Conservation (phyloP, 2,797 vertebrate genomes). For the Heteromormyrus szaboi region DNA sequence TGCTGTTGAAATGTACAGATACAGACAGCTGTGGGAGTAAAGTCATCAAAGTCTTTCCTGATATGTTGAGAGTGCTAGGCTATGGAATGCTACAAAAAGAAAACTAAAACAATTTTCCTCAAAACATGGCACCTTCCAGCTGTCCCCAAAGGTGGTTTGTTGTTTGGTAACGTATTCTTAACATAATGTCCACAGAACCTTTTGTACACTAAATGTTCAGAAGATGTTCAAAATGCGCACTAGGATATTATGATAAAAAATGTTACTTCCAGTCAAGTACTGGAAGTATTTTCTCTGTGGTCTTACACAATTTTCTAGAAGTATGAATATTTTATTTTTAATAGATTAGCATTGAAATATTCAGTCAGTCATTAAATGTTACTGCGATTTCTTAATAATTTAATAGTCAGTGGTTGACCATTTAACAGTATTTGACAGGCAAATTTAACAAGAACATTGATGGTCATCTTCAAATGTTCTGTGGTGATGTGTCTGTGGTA, state of each 20-base stretch:
- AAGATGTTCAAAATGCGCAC: background rate
- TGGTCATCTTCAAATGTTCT: background rate
- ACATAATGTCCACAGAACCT: background rate
- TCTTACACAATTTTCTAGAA: background rate
- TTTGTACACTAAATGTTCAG: background rate
- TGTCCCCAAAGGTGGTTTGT: background rate
- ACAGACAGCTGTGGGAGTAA: background rate
- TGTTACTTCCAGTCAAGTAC: background rate
- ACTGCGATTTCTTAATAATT: background rate
- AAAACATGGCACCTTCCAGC: background rate
- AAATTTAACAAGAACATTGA: background rate
- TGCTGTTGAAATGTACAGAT: slow-evolving; percentile 29
- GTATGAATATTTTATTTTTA: slow-evolving; percentile 9
- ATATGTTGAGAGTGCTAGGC: background rate
- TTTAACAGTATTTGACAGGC: background rate
- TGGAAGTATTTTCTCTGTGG: background rate
- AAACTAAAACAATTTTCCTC: background rate
- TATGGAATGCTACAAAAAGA: background rate
- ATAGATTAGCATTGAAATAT: slow-evolving; percentile 1
- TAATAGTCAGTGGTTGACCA: background rate
- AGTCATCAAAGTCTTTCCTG: background rate
- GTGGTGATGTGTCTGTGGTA: background rate
- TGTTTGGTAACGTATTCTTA: background rate
- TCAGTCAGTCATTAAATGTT: slow-evolving; percentile 1
- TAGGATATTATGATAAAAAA: background rate